phyloP scores from a whole-genome alignment of 2,888 invertebrate species.

The Aleiodes leptofemur region DNA sequence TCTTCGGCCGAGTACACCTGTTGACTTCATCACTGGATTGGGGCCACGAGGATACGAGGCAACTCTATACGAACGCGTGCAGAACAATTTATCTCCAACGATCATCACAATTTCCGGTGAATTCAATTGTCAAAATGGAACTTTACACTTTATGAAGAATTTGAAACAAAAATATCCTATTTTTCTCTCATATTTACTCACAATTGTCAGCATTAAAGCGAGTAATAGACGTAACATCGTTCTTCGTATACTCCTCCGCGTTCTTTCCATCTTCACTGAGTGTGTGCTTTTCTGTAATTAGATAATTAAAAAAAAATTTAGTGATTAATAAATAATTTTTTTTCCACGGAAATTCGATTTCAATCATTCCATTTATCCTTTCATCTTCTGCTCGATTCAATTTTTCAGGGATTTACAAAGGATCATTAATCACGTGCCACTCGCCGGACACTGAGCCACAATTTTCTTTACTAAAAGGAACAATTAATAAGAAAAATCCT shows the following conservation, averaged over 20 bases:
- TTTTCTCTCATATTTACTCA: constrained; percentile 63
- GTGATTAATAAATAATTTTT: constrained; percentile 6
- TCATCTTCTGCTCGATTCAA: not conserved
- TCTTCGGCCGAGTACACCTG: constrained; percentile 39
- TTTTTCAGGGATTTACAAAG: not conserved
- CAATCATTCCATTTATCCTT: not conserved
- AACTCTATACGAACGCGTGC: constrained; percentile 25
- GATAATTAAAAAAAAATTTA: constrained; percentile 43
- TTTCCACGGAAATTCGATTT: not conserved
- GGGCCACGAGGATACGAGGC: constrained; percentile 20
- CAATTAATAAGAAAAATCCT: constrained; percentile 22
- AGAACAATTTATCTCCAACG: constrained; percentile 2
- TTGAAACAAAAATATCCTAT: no score
- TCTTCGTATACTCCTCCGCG: constrained; percentile 72
- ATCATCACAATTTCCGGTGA: constrained; percentile 18
- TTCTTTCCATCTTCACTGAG: constrained; percentile 70
- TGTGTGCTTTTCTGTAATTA: constrained; percentile 54
- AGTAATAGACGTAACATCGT: constrained; percentile 66
- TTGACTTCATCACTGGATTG: constrained; percentile 30
- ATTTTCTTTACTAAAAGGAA: constrained; percentile 13
- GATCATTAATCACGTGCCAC: constrained; percentile 17
- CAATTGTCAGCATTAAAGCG: constrained; percentile 67
- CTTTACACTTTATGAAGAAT: not conserved
- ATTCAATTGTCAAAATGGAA: constrained; percentile 1
- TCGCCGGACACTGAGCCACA: constrained; percentile 1